phyloP scores from a whole-genome alignment of 2,797 vertebrate genomes.

The Vultur gryphus region DNA sequence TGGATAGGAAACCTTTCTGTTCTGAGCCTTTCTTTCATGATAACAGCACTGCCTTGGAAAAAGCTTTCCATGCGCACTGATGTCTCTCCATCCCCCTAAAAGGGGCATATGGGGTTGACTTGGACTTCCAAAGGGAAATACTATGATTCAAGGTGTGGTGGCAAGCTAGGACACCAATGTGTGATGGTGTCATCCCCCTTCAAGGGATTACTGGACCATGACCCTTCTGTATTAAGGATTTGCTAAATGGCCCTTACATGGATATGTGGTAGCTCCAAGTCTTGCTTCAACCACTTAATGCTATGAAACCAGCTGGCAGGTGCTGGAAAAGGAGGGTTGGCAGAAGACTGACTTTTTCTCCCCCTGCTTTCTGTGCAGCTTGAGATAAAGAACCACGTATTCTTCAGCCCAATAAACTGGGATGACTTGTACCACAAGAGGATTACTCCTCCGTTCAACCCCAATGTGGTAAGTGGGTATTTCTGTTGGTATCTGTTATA shows the following conservation, averaged over 20 bases:
- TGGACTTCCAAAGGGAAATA: neutral
- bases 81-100: neutral
- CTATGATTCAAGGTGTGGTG: neutral
- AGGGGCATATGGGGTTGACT: neutral
- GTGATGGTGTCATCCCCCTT: neutral
- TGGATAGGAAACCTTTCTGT: neutral
- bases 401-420: constrained; percentile 97
- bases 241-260: neutral
- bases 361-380: constrained; percentile 73
- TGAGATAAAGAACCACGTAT: constrained; percentile 93
- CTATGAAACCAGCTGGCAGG: neutral
- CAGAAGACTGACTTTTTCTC: neutral
- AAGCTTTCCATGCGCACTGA: neutral
- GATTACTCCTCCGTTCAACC: constrained; percentile 93
- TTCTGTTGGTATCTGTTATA: neutral
- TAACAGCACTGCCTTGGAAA: neutral
- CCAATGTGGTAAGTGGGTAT: constrained; percentile 89
- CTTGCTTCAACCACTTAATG: neutral
- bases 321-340: neutral
- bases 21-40: neutral
- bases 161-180: neutral
- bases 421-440: constrained; percentile 95
- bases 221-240: neutral
- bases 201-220: neutral
- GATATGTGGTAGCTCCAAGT: neutral